These are phyloP conservation scores for Diploptera punctata DNA, from an alignment of 2,888 invertebrate genomes.

Conservation along the genomic window DNA sequence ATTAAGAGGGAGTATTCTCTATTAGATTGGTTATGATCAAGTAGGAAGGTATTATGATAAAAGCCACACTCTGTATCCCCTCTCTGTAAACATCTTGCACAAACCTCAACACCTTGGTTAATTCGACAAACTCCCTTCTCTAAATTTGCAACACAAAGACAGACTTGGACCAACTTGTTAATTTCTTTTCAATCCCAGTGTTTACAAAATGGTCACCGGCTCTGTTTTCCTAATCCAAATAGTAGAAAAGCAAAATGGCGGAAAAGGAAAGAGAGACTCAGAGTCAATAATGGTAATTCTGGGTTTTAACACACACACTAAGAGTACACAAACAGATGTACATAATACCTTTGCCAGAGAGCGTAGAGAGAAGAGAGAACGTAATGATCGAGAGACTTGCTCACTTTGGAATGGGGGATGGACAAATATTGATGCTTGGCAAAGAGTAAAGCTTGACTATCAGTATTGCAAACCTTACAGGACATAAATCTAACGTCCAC, in stretches of 20 bases:
- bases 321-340: slow-evolving; percentile 23
- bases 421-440: slow-evolving; percentile 45
- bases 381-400: too few relatives aligned
- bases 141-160: slow-evolving; percentile 6
- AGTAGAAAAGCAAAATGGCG: not conserved
- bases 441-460: slow-evolving; percentile 44
- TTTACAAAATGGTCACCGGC: slow-evolving; percentile 1
- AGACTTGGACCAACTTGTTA: slow-evolving; percentile 6
- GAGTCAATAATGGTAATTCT: slow-evolving; percentile 20
- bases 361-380: slow-evolving; percentile 9
- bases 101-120: too few relatives aligned
- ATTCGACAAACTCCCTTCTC: not conserved
- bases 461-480: slow-evolving; percentile 42
- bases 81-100: too few relatives aligned
- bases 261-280: not conserved
- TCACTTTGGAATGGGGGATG: slow-evolving; percentile 31
- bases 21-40: too few relatives aligned
- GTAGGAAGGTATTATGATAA: too few relatives aligned
- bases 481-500: not conserved
- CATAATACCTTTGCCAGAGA: slow-evolving; percentile 24
- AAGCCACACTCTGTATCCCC: too few relatives aligned
- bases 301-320: slow-evolving; percentile 19
- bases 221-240: slow-evolving; percentile 1
- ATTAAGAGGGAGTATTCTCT: too few relatives aligned
- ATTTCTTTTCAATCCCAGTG: slow-evolving; percentile 8